Base-by-base conservation (phyloP, 2,113 vertebrate species). In the Ictidomys tridecemlineatus region DNA sequence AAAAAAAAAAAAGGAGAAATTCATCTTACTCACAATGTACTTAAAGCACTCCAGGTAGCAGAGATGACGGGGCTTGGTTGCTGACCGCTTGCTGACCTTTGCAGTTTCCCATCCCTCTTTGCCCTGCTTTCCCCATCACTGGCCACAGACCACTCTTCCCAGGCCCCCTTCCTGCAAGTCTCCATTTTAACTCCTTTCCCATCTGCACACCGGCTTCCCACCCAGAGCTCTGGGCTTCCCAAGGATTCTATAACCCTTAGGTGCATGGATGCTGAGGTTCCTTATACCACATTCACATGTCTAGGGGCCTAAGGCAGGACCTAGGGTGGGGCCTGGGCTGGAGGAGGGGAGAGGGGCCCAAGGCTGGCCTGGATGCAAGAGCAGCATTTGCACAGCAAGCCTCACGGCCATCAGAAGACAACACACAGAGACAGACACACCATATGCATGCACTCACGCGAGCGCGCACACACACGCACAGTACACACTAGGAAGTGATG, bases 401-500 rank as follows among this genome's bases (percentile, higher is more conserved):
- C 95, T 95, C 63, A 69, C 0, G 7, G 80, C 93, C 85, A 20
- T 37, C 73, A 77, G 80, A n/a, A 94, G 32, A 93, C 63, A 78
- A 72, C 73, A 87, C 65, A 74, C 72, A 89, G 73, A 96, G 42
- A 92, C 76, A 95, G 76, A 92, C 69, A 61, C 4, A 5, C 45
- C 22, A 70, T 30, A 67, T 0, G 8, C 67, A 79, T 0, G 53
- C 74, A 89, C 56, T 9, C 56, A 51, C 85, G 30, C 22, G 51
- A 17, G 51, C 24, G 8, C 78, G 4, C 11, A 10, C 58, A 79
- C 4, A 14, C 4, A n/a, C 4, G 37, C 92, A 79, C 16, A 8
- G 58, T 37, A 30, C 78, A 39, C 45, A 96, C 48, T 67, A 89
- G 82, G 83, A 72, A 90, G 67, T 96, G 93, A 97, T 98, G 83